Base-by-base conservation (phyloP, 2,888 invertebrate species). In the Eueremaeus valkanovi region DNA sequence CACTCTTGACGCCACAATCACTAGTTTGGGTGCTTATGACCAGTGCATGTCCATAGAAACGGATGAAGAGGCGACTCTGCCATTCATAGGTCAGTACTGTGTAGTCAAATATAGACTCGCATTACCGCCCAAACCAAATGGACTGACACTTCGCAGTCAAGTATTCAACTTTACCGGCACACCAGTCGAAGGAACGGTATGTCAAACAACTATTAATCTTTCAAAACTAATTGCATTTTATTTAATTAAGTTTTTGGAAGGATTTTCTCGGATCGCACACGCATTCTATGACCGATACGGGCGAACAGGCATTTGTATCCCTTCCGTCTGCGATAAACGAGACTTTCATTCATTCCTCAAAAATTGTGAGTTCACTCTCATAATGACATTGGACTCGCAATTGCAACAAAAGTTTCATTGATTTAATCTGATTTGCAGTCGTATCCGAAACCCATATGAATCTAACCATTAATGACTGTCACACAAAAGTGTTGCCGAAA, bases 291-390 rank as follows among this genome's bases (percentile, higher is more conserved):
- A 78, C 6, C 29, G 77, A 21, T 75, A 72, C 2, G 73, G 76
- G 13, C 72, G 78, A 16, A 77, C 75, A 31, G 79, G 78, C 0
- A 51, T 79, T 3, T 79, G 79, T 31, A 55, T 78, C 5, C 79
- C 79, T 0, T 79, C 79, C 3, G 72, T 73, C 1, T 79, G 79
- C 49, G 72, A 27, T n/a, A 61, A 61, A n/a, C 55, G 55, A 8
- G 79, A 79, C 42, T 72, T 79, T 72, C 72, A 77, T 55, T 49
- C 36, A n/a, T 40, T 79, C 2, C 72, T 76, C 42, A 75, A 75
- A 27, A 27, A 61, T 18, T 66, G 66, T 66, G 6, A 66, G 66
- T 66, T n/a, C 18, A 36, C n/a, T n/a, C 21, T 1, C 3, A n/a
- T 36, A 40, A 36, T 36, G n/a, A n/a, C n/a, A n/a, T n/a, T n/a